These are phyloP conservation scores for Palythoa heliodiscus DNA, from an alignment of 92 coral and sea anemone genomes.

Conservation along the genomic window DNA sequence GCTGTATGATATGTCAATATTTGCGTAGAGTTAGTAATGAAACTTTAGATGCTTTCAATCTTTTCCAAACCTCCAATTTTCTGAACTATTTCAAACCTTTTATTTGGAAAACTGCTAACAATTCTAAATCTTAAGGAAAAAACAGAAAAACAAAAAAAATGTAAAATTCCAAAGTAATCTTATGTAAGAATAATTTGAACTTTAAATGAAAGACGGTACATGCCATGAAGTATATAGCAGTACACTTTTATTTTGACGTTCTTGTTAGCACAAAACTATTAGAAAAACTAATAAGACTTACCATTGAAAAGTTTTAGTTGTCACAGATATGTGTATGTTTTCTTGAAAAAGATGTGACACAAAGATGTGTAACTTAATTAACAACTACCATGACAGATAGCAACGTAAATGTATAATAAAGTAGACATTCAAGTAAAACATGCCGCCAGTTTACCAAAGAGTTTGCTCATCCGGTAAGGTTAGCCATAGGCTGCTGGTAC, in stretches of 20 bases:
- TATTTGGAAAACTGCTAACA: neutral
- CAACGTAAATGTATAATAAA: conserved; percentile 16
- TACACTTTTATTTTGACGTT: no score
- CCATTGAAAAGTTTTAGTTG: neutral
- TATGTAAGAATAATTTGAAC: neutral
- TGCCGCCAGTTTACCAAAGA: conserved; percentile 47
- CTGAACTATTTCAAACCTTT: neutral
- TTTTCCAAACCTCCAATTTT: neutral
- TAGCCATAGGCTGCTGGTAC: conserved; percentile 63
- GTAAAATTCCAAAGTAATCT: neutral
- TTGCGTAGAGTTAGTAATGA: neutral
- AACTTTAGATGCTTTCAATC: neutral
- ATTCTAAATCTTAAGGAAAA: neutral
- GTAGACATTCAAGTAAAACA: conserved; percentile 43
- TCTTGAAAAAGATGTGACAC: neutral
- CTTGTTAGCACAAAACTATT: neutral
- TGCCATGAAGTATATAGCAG: no score
- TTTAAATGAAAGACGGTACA: neutral
- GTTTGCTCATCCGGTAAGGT: conserved; percentile 53
- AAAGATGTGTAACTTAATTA: conserved; percentile 7
- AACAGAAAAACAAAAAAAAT: neutral
- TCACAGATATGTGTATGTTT: conserved; percentile 17
- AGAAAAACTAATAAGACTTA: neutral
- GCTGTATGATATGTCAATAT: neutral
- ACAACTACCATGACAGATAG: conserved; percentile 17